A percentile compares a stretch with the other conserved stretches of the same genome.
phyloP scores from a whole-genome alignment of 1,140 invertebrate genomes.

The Aphidius gifuensis region DNA sequence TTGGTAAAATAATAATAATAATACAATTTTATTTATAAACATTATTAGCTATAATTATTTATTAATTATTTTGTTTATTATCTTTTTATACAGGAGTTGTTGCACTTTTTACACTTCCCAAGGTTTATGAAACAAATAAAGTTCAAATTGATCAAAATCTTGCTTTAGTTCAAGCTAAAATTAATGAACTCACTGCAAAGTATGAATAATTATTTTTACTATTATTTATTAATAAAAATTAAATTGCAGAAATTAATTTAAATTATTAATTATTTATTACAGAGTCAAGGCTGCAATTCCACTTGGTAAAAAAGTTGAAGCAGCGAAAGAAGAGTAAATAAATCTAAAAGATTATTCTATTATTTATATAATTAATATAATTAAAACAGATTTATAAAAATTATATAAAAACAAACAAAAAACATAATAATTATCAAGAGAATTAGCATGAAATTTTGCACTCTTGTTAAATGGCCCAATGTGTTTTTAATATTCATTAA shows the following conservation, averaged over 20 bases:
- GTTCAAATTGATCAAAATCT: slow-evolving; percentile 93
- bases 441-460: not conserved
- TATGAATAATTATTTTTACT: slow-evolving; percentile 54
- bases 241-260: not conserved
- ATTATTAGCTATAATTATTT: not conserved
- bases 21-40: not conserved
- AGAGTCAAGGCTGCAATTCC: slow-evolving; percentile 89
- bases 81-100: slow-evolving; percentile 73
- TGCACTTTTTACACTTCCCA: slow-evolving; percentile 91
- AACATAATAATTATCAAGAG: slow-evolving; percentile 7
- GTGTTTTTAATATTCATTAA: too few relatives aligned
- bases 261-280: slow-evolving; percentile 42
- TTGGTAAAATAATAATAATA: slow-evolving; percentile 61
- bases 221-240: too few relatives aligned
- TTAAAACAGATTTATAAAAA: slow-evolving; percentile 2
- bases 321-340: slow-evolving; percentile 77
- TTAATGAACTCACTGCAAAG: slow-evolving; percentile 86
- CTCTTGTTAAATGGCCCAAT: too few relatives aligned
- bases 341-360: slow-evolving; percentile 27
- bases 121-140: slow-evolving; percentile 97
- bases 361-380: slow-evolving; percentile 13
- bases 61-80: slow-evolving; percentile 30
- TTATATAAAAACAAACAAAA: slow-evolving; percentile 6
- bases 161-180: slow-evolving; percentile 80
- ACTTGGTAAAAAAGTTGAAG: slow-evolving; percentile 81